A percentile compares a stretch with the other conserved stretches of the same genome.
Conservation (phyloP, 2,797 vertebrate genomes). For the Danio aesculapii region DNA sequence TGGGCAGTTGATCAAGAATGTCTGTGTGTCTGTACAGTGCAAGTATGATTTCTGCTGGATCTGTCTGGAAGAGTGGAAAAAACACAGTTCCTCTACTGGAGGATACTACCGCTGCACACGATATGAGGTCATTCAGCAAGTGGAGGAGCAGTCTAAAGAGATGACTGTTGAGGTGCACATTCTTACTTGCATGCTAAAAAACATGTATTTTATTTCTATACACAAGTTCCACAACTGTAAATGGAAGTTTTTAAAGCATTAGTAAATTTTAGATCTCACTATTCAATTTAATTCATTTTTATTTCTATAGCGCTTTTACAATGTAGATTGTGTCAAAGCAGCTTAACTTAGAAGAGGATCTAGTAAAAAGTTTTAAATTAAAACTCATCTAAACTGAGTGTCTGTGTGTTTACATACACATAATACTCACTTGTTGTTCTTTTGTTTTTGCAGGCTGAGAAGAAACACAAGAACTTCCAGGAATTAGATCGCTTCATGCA, state of each 20-base stretch:
- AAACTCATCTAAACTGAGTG: background rate
- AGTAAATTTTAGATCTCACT: no score
- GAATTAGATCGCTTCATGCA: slow-evolving; percentile 99
- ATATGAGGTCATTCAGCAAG: slow-evolving; percentile 97
- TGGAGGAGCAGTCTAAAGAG: slow-evolving; percentile 97
- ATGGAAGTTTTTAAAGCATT: background rate
- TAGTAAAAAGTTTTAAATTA: no score
- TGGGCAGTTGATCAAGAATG: slow-evolving; percentile 5
- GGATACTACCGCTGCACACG: slow-evolving; percentile 98
- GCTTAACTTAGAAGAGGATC: no score
- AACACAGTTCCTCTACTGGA: slow-evolving; percentile 98
- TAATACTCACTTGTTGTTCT: slow-evolving; percentile 57
- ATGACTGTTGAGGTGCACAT: slow-evolving; percentile 93
- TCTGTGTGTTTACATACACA: background rate
- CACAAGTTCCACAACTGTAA: background rate
- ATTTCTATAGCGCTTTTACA: no score
- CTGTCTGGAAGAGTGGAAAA: slow-evolving; percentile 99
- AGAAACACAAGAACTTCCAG: slow-evolving; percentile 98
- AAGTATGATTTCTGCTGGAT: slow-evolving; percentile 99
- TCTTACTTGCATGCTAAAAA: background rate
- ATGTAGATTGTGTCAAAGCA: no score
- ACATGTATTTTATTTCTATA: background rate
- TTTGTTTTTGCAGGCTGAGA: slow-evolving; percentile 88
- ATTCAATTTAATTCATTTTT: no score
- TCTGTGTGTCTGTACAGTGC: slow-evolving; percentile 79